Percentiles rank a stretch among this genome's conserved stretches.
Conservation (phyloP, 1,140 invertebrate species). For the Diploscapter pachys region DNA sequence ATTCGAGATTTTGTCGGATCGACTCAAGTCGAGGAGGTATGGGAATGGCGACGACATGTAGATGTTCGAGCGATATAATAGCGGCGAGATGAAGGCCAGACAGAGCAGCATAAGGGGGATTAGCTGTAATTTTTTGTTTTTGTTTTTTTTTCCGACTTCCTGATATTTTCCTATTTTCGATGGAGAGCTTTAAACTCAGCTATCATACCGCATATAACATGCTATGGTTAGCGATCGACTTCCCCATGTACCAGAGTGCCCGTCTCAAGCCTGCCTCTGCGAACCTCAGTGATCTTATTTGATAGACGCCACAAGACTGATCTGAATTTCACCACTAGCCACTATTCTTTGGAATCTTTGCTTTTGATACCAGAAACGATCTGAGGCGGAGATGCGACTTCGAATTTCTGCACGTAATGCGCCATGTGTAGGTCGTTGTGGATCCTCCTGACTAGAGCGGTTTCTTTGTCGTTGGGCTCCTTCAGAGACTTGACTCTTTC, state of each 20-base stretch:
- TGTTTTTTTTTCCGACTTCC: neutral
- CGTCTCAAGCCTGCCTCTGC: conserved; percentile 20
- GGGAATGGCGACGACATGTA: conserved; percentile 15
- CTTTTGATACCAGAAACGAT: neutral
- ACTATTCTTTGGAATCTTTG: neutral
- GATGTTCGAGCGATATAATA: conserved; percentile 1
- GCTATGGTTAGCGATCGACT: conserved; percentile 28
- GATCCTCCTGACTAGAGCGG: conserved; percentile 21
- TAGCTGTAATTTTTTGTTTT: conserved; percentile 7
- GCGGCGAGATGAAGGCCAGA: neutral
- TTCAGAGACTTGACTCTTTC: conserved; percentile 18
- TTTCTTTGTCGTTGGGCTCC: conserved; percentile 10
- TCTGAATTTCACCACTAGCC: conserved; percentile 7
- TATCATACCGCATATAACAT: conserved; percentile 13
- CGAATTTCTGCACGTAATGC: conserved; percentile 24
- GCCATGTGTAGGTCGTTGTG: conserved; percentile 31
- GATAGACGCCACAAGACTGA: conserved; percentile 24
- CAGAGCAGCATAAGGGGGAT: conserved; percentile 12
- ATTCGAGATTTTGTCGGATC: too few species aligned
- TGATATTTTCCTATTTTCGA: too few species aligned
- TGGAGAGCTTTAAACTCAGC: too few species aligned
- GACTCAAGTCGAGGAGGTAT: conserved; percentile 4
- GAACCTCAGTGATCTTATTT: conserved; percentile 23
- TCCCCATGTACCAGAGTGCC: conserved; percentile 29
- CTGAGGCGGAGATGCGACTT: conserved; percentile 5